Evolutionary conservation across 2,888 invertebrate species (phyloP).

Genomic region (Apodemia zela): DNA sequence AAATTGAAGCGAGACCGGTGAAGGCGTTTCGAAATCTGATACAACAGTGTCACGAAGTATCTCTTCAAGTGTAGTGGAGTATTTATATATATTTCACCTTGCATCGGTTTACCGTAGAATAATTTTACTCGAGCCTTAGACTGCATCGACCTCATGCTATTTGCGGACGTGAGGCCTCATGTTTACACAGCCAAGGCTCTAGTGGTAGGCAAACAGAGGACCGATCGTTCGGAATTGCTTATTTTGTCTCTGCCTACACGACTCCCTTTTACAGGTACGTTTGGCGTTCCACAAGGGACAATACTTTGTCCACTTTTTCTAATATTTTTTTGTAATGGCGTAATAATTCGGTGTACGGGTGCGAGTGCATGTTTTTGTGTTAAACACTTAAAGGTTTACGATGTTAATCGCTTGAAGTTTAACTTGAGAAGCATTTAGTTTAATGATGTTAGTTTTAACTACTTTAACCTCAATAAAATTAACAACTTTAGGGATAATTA

Average conservation of each 20-base stretch:
- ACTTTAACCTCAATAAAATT: conserved; percentile 5
- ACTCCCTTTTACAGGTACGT: conserved; percentile 68
- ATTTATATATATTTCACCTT: conserved; percentile 49
- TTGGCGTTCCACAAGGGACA: conserved; percentile 58
- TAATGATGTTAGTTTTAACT: conserved; percentile 16
- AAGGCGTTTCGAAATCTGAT: conserved; percentile 36
- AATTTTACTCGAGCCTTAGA: conserved; percentile 59
- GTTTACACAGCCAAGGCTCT: conserved; percentile 77
- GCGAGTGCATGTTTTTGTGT: conserved; percentile 56
- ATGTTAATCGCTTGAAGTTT: conserved; percentile 12
- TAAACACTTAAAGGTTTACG: conserved; percentile 20
- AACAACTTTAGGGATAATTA: background rate
- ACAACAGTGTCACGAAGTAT: conserved; percentile 38
- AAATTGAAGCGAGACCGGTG: conserved; percentile 17
- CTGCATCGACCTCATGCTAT: conserved; percentile 72
- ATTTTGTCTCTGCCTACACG: conserved; percentile 78
- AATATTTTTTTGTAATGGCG: conserved; percentile 48
- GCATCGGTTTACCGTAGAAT: conserved; percentile 51
- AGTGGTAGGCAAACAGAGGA: conserved; percentile 78
- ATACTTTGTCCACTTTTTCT: conserved; percentile 48
- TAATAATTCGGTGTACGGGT: conserved; percentile 58
- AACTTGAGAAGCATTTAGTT: conserved; percentile 11
- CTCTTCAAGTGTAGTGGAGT: conserved; percentile 40
- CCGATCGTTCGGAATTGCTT: conserved; percentile 79
- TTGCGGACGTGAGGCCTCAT: conserved; percentile 76